A percentile compares a stretch with the other conserved stretches of the same genome.
Evolutionary conservation across 1,140 invertebrate species (phyloP).

Genomic region (Xylocopa sonorina): DNA sequence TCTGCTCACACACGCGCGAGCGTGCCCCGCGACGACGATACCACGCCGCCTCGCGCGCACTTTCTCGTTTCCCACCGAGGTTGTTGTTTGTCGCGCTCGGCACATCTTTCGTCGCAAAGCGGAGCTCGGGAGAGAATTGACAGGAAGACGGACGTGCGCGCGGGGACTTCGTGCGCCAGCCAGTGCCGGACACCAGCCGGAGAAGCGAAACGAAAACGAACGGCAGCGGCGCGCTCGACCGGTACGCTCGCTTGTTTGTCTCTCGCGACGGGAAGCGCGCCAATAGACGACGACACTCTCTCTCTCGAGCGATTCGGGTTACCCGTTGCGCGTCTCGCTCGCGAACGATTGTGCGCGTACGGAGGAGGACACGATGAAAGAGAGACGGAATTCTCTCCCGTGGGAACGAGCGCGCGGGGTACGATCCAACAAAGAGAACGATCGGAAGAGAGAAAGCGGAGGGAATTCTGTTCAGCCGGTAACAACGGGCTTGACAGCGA

Average conservation of each 20-base stretch:
- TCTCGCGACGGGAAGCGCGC: slow-evolving; percentile 31
- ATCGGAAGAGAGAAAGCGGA: not conserved
- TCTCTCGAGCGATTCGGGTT: not conserved
- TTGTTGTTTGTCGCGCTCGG: slow-evolving; percentile 21
- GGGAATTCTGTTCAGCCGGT: slow-evolving; percentile 36
- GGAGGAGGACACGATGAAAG: no score
- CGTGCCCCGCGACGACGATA: not conserved
- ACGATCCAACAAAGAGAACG: not conserved
- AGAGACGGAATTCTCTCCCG: not conserved
- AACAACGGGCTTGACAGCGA: slow-evolving; percentile 32
- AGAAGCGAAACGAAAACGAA: not conserved
- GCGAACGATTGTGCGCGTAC: not conserved
- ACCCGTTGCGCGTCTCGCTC: not conserved
- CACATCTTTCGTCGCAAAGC: slow-evolving; percentile 18
- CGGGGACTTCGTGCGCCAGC: not conserved
- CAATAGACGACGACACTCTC: not conserved
- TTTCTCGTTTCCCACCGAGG: slow-evolving; percentile 21
- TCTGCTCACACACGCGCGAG: slow-evolving; percentile 14
- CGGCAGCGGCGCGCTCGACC: slow-evolving; percentile 7
- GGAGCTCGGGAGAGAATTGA: not conserved
- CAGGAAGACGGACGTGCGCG: not conserved
- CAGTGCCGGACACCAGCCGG: not conserved
- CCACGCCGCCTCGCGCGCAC: slow-evolving; percentile 37
- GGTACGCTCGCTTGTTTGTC: slow-evolving; percentile 14
- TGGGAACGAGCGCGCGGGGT: not conserved